Evolutionary conservation across 2,113 vertebrate species (phyloP).

Genomic region (Poecile atricapillus): DNA sequence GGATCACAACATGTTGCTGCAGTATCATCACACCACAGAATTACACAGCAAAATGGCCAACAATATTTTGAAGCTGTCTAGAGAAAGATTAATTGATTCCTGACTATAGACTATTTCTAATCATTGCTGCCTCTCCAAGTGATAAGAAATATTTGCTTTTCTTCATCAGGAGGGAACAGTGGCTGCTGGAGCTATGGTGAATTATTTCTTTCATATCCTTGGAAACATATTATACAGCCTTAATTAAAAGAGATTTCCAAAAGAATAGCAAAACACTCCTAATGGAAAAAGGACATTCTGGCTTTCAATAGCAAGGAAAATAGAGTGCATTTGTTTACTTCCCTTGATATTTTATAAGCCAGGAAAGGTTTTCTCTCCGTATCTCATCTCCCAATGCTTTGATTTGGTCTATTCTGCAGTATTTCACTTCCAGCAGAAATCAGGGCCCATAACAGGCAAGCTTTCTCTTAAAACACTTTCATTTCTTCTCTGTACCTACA

Average conservation of each 20-base stretch:
- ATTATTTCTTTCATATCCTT: conserved; percentile 51
- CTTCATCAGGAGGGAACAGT: conserved; percentile 5
- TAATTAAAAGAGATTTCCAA: conserved; percentile 50
- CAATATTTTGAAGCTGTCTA: neutral
- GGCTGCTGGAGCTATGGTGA: neutral
- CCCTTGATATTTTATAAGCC: neutral
- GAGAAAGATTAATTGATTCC: neutral
- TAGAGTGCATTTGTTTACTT: conserved; percentile 8
- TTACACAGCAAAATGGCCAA: neutral
- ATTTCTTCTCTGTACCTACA: neutral
- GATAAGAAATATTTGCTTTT: conserved; percentile 18
- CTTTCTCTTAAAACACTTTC: neutral
- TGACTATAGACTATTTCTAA: neutral
- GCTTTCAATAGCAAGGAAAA: conserved; percentile 20
- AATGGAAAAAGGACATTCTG: neutral
- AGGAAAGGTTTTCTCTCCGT: neutral
- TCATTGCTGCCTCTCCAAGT: neutral
- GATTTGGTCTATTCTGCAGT: neutral
- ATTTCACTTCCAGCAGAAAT: neutral
- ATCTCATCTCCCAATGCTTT: neutral
- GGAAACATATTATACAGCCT: conserved; percentile 37
- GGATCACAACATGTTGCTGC: neutral
- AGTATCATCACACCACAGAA: neutral
- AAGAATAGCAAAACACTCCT: conserved; percentile 26
- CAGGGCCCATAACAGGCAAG: neutral